Evolutionary conservation across 2,888 invertebrate species (phyloP).

Genomic region (Nesidiocoris tenuis): DNA sequence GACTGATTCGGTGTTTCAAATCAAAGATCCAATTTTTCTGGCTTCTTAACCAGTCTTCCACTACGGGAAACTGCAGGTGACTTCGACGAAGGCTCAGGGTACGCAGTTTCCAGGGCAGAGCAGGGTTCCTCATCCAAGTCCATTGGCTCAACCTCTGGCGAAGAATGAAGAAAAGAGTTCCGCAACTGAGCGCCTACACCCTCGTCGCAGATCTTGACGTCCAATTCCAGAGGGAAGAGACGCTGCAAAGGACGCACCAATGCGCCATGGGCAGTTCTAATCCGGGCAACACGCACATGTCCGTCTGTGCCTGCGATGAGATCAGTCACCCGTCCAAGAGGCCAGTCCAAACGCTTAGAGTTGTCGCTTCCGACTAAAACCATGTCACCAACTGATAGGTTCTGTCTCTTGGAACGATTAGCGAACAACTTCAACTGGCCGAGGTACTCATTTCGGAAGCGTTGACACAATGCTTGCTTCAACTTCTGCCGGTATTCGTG

Average conservation of each 20-base stretch:
- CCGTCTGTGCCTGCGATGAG: background rate
- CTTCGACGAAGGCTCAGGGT: too few relatives aligned
- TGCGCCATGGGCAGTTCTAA: background rate
- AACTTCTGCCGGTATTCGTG: background rate
- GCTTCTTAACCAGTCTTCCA: too few relatives aligned
- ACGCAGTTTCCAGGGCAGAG: too few relatives aligned
- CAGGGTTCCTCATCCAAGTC: too few relatives aligned
- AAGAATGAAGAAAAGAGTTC: too few relatives aligned
- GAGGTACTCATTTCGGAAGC: background rate
- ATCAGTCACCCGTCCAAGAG: background rate
- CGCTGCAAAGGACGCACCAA: slow-evolving; percentile 8
- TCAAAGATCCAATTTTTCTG: too few relatives aligned
- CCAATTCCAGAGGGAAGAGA: slow-evolving; percentile 4
- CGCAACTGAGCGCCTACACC: too few relatives aligned
- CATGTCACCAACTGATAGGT: background rate
- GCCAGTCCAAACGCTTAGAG: slow-evolving; percentile 13
- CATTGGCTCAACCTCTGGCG: too few relatives aligned
- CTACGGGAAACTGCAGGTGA: too few relatives aligned
- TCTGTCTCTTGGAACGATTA: background rate
- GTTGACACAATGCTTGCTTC: background rate
- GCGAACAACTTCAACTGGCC: background rate
- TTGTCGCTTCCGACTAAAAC: slow-evolving; percentile 6
- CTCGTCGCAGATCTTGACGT: too few relatives aligned
- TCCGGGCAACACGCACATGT: background rate
- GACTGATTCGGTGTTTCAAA: too few relatives aligned